Evolutionary conservation across 1,140 invertebrate genomes (phyloP).

Genomic region (Procambarus virginalis): DNA sequence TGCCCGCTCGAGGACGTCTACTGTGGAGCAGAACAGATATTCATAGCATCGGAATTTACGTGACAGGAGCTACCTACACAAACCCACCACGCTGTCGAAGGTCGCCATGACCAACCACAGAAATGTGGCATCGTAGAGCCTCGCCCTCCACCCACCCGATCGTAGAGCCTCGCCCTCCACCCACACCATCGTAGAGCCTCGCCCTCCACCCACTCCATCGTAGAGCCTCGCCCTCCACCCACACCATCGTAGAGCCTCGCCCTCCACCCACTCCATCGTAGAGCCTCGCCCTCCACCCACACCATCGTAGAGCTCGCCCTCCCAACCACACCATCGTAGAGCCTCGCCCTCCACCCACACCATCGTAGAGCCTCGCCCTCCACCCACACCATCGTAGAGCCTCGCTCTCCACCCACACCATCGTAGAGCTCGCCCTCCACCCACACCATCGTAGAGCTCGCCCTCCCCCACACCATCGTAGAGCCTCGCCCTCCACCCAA

Average conservation of each 20-base stretch:
- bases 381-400: neutral
- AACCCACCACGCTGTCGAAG: neutral
- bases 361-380: neutral
- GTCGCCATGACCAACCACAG: conserved; percentile 12
- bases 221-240: neutral
- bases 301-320: conserved; percentile 13
- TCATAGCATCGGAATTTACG: neutral
- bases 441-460: conserved; percentile 7
- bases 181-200: neutral
- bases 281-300: neutral
- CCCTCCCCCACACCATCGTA: conserved; percentile 9
- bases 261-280: neutral
- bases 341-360: conserved; percentile 14
- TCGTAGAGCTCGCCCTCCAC: neutral
- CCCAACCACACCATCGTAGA: neutral
- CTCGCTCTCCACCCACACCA: neutral
- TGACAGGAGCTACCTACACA: neutral
- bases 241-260: conserved; percentile 4
- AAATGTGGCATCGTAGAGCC: conserved; percentile 22
- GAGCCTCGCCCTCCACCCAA: conserved; percentile 15
- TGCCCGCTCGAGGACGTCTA: neutral
- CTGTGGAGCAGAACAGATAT: neutral
- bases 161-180: neutral
- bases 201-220: neutral
- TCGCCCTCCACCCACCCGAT: conserved; percentile 13